Conservation (phyloP, 2,888 invertebrate genomes). For the Mylabris sibirica region DNA sequence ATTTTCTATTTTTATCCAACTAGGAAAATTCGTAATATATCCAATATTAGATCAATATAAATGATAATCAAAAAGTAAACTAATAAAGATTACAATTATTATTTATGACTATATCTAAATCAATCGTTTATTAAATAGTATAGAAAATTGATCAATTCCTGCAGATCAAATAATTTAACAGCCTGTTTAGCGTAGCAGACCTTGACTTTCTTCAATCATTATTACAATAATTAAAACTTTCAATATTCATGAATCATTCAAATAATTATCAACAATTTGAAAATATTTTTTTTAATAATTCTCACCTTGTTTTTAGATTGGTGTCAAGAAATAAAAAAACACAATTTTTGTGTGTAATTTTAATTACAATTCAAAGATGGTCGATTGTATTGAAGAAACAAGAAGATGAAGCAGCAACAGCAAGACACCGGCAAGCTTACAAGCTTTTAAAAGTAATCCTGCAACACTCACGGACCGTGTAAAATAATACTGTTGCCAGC, state of each 20-base stretch:
- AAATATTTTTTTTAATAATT: background rate
- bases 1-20: background rate
- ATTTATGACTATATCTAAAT: background rate
- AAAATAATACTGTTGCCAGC: slow-evolving; percentile 5
- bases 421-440: background rate
- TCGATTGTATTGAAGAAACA: background rate
- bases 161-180: background rate
- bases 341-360: background rate
- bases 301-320: background rate
- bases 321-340: background rate
- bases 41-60: background rate
- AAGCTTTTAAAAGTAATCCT: slow-evolving; percentile 4
- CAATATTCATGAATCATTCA: background rate
- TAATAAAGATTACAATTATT: background rate
- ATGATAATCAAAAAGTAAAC: background rate
- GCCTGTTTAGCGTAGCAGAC: background rate
- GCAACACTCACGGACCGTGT: background rate
- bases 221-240: background rate
- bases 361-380: background rate
- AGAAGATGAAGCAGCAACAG: background rate
- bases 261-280: background rate
- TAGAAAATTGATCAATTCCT: slow-evolving; percentile 3
- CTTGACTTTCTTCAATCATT: background rate
- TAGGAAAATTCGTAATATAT: background rate
- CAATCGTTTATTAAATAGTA: background rate